These are phyloP conservation scores for Drosophila nannoptera DNA, from an alignment of 1,140 invertebrate species.

Conservation along the genomic window DNA sequence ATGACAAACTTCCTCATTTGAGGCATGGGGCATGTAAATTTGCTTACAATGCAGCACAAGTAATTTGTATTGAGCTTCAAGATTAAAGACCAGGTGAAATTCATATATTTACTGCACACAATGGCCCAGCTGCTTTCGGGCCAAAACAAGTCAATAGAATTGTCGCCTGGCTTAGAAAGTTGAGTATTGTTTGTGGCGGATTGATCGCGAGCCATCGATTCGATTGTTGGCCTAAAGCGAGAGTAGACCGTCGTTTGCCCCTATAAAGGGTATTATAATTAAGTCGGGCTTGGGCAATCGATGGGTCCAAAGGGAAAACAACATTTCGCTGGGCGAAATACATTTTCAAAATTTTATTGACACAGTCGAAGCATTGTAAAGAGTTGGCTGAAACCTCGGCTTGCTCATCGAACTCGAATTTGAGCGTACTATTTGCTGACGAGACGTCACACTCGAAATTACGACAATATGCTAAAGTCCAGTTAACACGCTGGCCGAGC, in stretches of 20 bases:
- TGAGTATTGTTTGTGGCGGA: conserved; percentile 17
- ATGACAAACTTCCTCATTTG: conserved; percentile 74
- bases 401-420: conserved; percentile 6
- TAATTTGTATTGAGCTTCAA: conserved; percentile 32
- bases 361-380: no score
- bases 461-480: conserved; percentile 15
- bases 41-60: conserved; percentile 31
- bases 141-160: conserved; percentile 38
- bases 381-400: no score
- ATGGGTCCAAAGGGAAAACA: neutral
- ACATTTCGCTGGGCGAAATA: no score
- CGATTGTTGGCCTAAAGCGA: conserved; percentile 18
- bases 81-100: conserved; percentile 55
- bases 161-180: conserved; percentile 49
- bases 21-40: conserved; percentile 47
- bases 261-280: neutral
- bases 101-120: conserved; percentile 28
- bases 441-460: conserved; percentile 37
- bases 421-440: conserved; percentile 42
- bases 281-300: neutral
- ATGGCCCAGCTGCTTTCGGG: conserved; percentile 1
- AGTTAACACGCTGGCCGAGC: conserved; percentile 32
- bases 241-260: conserved; percentile 6
- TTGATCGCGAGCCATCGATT: neutral
- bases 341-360: no score